Evolutionary conservation across 1,140 invertebrate species (phyloP).

Genomic region (Chironomus striatipennis): DNA sequence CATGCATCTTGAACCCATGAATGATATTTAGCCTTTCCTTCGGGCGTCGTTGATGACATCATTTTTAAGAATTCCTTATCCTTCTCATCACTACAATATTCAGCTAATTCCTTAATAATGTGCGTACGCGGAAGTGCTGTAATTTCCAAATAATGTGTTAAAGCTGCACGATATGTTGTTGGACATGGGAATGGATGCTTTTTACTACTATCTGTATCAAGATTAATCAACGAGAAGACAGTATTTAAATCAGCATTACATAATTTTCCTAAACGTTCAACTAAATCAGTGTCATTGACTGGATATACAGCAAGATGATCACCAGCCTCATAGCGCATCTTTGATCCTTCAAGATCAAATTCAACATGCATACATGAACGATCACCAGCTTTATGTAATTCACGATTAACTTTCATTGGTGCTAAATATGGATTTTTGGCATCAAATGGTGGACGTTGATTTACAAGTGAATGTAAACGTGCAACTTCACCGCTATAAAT

Average conservation of each 20-base stretch:
- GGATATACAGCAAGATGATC: slow-evolving; percentile 98
- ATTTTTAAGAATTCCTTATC: slow-evolving; percentile 72
- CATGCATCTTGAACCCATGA: slow-evolving; percentile 86
- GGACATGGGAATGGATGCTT: slow-evolving; percentile 99
- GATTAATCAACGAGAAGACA: slow-evolving; percentile 76
- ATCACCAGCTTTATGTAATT: slow-evolving; percentile 80
- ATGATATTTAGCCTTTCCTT: slow-evolving; percentile 84
- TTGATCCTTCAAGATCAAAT: slow-evolving; percentile 77
- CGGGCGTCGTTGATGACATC: slow-evolving; percentile 71
- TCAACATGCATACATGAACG: slow-evolving; percentile 97
- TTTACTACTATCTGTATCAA: slow-evolving; percentile 93
- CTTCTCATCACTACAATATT: slow-evolving; percentile 80
- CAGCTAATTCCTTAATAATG: slow-evolving; percentile 88
- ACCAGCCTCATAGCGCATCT: slow-evolving; percentile 82
- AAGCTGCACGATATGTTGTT: slow-evolving; percentile 89
- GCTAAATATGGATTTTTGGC: slow-evolving; percentile 96
- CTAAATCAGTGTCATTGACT: slow-evolving; percentile 73
- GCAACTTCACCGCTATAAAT: slow-evolving; percentile 92
- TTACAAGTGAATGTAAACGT: slow-evolving; percentile 79
- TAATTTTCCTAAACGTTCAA: slow-evolving; percentile 77
- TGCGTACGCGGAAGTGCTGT: slow-evolving; percentile 91
- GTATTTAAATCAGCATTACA: slow-evolving; percentile 76
- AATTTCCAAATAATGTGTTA: slow-evolving; percentile 94
- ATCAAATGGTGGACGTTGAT: slow-evolving; percentile 92
- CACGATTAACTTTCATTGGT: slow-evolving; percentile 74